A percentile compares a stretch with the other conserved stretches of the same genome.
Evolutionary conservation across 2,888 invertebrate genomes (phyloP).

Genomic region (Kryphioiulus occultus): DNA sequence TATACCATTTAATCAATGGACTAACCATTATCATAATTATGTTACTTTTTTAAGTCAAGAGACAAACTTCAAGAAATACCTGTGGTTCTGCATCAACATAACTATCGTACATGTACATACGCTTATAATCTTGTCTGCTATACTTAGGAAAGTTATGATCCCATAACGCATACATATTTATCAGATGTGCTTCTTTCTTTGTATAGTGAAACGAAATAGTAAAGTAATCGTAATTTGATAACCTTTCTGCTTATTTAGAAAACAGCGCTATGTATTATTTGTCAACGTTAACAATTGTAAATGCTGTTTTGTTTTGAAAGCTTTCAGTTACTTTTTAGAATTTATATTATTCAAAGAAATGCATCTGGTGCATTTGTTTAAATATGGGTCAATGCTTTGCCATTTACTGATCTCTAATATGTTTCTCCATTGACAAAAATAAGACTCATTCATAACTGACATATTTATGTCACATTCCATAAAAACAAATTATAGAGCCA

Average conservation of each 20-base stretch:
- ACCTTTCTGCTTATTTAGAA: background rate
- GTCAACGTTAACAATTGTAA: background rate
- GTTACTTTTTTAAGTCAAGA: background rate
- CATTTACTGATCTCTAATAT: background rate
- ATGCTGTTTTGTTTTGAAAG: background rate
- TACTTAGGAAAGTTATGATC: background rate
- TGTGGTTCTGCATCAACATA: background rate
- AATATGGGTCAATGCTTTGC: background rate
- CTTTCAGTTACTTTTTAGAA: background rate
- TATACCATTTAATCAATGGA: background rate
- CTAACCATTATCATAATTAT: background rate
- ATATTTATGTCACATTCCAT: too few relatives aligned
- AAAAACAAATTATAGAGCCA: too few relatives aligned
- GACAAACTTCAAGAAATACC: background rate
- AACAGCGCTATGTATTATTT: background rate
- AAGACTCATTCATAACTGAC: too few relatives aligned
- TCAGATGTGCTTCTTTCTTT: background rate
- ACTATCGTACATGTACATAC: background rate
- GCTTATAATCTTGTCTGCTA: background rate
- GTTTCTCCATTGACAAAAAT: background rate
- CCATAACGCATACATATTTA: background rate
- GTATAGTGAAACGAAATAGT: background rate
- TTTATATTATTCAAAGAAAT: background rate
- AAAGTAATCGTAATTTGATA: slow-evolving; percentile 4
- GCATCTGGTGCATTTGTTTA: background rate